Conservation (phyloP, 1,140 invertebrate genomes). For the Leptinotarsa texana region DNA sequence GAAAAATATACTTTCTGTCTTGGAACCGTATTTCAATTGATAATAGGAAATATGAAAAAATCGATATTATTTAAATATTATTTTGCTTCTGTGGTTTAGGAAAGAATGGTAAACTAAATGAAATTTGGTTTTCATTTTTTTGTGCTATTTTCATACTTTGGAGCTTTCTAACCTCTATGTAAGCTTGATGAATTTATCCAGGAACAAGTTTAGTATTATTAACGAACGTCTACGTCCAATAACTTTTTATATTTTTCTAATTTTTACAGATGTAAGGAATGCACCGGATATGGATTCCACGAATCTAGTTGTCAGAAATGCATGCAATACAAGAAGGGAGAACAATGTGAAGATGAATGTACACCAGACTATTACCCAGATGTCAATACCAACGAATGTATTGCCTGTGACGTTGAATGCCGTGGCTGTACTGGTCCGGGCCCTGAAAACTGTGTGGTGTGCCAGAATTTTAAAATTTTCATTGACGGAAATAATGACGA, state of each 20-base stretch:
- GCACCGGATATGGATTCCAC: constrained; percentile 86
- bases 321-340: constrained; percentile 79
- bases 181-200: too few relatives aligned
- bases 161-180: too few relatives aligned
- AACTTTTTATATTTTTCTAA: constrained; percentile 7
- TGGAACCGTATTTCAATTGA: too few relatives aligned
- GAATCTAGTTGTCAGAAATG: constrained; percentile 84
- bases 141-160: too few relatives aligned
- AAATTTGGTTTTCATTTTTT: too few relatives aligned
- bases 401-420: constrained; percentile 81
- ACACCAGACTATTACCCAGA: constrained; percentile 83
- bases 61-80: too few relatives aligned
- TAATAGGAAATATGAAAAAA: too few relatives aligned
- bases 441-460: constrained; percentile 78
- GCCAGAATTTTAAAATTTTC: constrained; percentile 85
- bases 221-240: too few relatives aligned
- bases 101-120: too few relatives aligned
- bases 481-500: constrained; percentile 60
- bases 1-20: too few relatives aligned
- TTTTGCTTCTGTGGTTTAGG: too few relatives aligned
- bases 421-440: constrained; percentile 81
- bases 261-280: constrained; percentile 72
- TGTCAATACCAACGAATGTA: constrained; percentile 71
- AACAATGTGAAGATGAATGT: constrained; percentile 91
- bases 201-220: too few relatives aligned